Evolutionary conservation across 1,140 invertebrate species (phyloP).

Genomic region (Coelopa frigida): DNA sequence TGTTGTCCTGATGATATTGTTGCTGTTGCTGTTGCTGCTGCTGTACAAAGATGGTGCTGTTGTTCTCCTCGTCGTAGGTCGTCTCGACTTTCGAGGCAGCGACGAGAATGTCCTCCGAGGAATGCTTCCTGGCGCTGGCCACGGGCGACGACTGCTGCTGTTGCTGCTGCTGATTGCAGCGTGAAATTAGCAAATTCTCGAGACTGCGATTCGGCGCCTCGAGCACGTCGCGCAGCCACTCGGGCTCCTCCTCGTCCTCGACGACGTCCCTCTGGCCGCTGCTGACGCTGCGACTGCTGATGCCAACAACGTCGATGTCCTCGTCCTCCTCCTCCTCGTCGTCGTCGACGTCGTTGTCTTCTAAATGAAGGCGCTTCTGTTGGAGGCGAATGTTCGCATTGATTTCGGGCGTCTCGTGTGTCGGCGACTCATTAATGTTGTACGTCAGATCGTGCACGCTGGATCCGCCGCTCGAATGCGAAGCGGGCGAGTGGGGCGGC

Average conservation of each 20-base stretch:
- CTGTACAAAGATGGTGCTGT: slow-evolving; percentile 15
- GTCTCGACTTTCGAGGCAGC: slow-evolving; percentile 16
- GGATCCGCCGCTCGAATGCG: neutral
- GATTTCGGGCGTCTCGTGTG: slow-evolving; percentile 17
- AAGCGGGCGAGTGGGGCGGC: too few relatives aligned
- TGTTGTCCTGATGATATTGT: neutral
- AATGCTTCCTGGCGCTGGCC: too few relatives aligned
- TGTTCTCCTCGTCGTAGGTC: slow-evolving; percentile 14
- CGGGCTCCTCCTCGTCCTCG: slow-evolving; percentile 49
- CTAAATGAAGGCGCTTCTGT: slow-evolving; percentile 13
- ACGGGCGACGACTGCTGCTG: neutral
- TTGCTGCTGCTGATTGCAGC: neutral
- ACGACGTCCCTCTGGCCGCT: slow-evolving; percentile 38
- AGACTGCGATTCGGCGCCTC: slow-evolving; percentile 47
- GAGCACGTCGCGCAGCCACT: slow-evolving; percentile 52
- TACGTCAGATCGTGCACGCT: neutral
- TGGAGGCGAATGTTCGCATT: too few relatives aligned
- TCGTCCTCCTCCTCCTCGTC: slow-evolving; percentile 26
- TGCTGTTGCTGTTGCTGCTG: slow-evolving; percentile 13
- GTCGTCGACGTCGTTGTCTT: slow-evolving; percentile 10
- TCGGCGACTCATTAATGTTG: neutral
- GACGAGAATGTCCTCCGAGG: neutral
- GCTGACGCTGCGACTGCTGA: slow-evolving; percentile 21
- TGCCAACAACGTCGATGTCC: slow-evolving; percentile 35
- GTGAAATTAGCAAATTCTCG: slow-evolving; percentile 36